A percentile compares a stretch with the other conserved stretches of the same genome.
Conservation (phyloP, 1,140 invertebrate genomes). For the Meteorus sp. region DNA sequence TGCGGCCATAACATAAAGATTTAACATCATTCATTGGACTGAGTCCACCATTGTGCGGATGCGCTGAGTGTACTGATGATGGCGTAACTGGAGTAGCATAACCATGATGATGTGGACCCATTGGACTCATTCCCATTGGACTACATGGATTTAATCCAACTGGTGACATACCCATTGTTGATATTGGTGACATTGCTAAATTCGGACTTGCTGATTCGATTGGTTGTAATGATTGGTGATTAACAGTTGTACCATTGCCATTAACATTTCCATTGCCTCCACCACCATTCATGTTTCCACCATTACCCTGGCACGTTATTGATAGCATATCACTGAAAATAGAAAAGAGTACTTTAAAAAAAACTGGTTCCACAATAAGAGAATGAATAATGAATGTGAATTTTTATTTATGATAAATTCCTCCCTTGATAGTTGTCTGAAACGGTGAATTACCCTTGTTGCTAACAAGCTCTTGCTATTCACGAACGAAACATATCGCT, state of each 20-base stretch:
- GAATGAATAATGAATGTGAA: constrained; percentile 9
- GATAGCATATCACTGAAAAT: constrained; percentile 47
- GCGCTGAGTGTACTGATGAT: constrained; percentile 46
- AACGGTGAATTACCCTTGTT: too few species aligned
- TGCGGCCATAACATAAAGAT: constrained; percentile 48
- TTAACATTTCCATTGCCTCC: constrained; percentile 23
- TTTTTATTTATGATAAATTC: too few species aligned
- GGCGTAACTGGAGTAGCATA: constrained; percentile 52
- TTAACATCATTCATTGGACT: constrained; percentile 55
- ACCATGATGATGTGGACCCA: constrained; percentile 50
- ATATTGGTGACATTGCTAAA: constrained; percentile 47
- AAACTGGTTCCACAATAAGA: neutral
- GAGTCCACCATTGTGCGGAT: constrained; percentile 46
- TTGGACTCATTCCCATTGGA: constrained; percentile 51
- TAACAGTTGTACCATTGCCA: constrained; percentile 28
- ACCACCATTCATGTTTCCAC: constrained; percentile 30
- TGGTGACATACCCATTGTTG: constrained; percentile 54
- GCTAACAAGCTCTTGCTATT: too few species aligned
- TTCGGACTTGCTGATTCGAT: constrained; percentile 50
- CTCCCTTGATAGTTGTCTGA: too few species aligned
- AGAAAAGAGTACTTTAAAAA: constrained; percentile 1
- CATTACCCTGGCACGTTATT: constrained; percentile 40
- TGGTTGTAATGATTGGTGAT: constrained; percentile 45
- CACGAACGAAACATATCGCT: too few species aligned
- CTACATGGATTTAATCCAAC: constrained; percentile 50